These are phyloP conservation scores for Atta colombica DNA, from an alignment of 1,140 invertebrate genomes.

Conservation along the genomic window DNA sequence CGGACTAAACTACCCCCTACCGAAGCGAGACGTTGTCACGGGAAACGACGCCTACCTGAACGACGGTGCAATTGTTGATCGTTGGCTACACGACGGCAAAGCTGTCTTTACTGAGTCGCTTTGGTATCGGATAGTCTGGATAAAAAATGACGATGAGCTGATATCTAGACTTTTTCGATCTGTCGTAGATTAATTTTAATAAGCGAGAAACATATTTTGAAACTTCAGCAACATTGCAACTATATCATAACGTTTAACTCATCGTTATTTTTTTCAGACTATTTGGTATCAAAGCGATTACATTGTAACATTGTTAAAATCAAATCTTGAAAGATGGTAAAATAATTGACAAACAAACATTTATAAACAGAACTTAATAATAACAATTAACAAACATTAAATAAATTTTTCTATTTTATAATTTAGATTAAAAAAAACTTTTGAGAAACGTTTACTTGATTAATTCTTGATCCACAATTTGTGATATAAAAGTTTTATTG, in stretches of 20 bases:
- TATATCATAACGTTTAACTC: neutral
- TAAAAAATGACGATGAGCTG: slow-evolving; percentile 47
- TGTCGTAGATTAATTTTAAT: neutral
- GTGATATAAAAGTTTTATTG: neutral
- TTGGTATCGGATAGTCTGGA: neutral
- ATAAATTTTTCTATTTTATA: neutral
- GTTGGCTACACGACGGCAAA: slow-evolving; percentile 70
- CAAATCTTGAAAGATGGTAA: neutral
- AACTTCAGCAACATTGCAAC: no score
- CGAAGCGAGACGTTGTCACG: slow-evolving; percentile 39
- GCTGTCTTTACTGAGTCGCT: no score
- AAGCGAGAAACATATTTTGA: no score
- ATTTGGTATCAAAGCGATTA: neutral
- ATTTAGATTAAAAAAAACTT: neutral
- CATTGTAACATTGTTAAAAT: no score
- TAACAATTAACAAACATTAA: neutral
- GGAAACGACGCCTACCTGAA: slow-evolving; percentile 72
- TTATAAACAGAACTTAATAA: neutral
- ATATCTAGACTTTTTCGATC: neutral
- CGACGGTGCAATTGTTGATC: slow-evolving; percentile 82
- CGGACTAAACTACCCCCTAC: slow-evolving; percentile 47
- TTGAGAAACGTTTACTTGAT: neutral
- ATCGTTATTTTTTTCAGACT: slow-evolving; percentile 29
- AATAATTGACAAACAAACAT: neutral
- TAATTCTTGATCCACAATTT: neutral